Conservation (phyloP, 2,888 invertebrate species). For the Junonia oenone region DNA sequence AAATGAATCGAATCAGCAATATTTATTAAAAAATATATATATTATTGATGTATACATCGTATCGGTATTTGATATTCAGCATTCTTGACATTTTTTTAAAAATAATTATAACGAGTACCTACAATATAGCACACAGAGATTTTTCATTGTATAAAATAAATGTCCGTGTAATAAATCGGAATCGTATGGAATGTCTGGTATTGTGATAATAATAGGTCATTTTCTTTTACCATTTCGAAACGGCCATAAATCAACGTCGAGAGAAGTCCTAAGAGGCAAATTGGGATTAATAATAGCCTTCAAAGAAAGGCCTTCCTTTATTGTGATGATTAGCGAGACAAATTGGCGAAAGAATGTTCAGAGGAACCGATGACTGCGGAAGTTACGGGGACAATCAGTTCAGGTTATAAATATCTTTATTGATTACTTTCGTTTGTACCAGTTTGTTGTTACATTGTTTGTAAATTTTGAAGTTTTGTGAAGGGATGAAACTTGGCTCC, state of each 20-base stretch:
- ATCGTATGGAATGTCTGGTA: constrained; percentile 3
- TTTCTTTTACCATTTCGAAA: constrained; percentile 28
- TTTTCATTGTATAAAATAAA: too few species aligned
- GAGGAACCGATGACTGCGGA: background rate
- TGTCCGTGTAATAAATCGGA: background rate
- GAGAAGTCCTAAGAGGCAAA: constrained; percentile 40
- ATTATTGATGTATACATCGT: too few species aligned
- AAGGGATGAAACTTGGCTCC: too few species aligned
- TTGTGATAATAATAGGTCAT: constrained; percentile 21
- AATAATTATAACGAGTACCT: too few species aligned
- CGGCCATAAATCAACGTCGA: constrained; percentile 59
- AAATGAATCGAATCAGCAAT: too few species aligned
- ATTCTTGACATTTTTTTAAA: too few species aligned
- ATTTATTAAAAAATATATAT: too few species aligned
- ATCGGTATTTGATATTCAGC: too few species aligned
- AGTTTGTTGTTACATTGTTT: too few species aligned
- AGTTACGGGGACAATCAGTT: background rate
- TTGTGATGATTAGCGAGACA: constrained; percentile 60
- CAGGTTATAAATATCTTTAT: background rate
- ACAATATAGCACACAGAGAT: too few species aligned
- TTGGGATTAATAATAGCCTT: constrained; percentile 66
- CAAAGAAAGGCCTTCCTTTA: constrained; percentile 48
- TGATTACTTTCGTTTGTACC: too few species aligned
- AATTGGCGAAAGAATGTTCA: constrained; percentile 43
- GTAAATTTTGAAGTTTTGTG: too few species aligned